Evolutionary conservation across 2,113 vertebrate genomes (phyloP), one percentile per base, ranked within the genome.

Genomic region (Hyperoodon ampullatus): DNA sequence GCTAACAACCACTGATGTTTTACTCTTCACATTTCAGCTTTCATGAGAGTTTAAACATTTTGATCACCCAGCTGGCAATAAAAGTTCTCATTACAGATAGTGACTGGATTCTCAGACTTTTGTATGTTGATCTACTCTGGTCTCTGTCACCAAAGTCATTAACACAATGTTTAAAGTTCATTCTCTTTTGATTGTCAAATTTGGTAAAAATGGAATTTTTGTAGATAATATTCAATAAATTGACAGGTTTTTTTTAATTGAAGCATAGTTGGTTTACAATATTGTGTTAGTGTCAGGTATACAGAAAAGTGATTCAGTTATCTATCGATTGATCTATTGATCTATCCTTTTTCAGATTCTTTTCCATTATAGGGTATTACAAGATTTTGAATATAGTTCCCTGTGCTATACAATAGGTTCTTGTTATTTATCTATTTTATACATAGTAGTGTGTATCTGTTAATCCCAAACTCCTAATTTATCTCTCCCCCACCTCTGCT

Each of bases 1-100:
- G 61, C 95, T 98, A 98, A 98, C 95, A 97, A 96, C 96, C 80
- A 95, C 97, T 97, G 96, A 97, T 98, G 98, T 97, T 98, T 98
- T 97, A 96, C 88, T 97, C 98, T 97, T 90, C 93, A 97, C 88
- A 94, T 98, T 96, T 97, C 93, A 89, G 93, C 96, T 98, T 97
- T 98, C 96, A 97, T 83, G 97, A 97, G 75, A 75, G 84, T 97
- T 97, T 98, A 97, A 98, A 97, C 90, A 97, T 97, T 98, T 98
- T 97, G 50, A 94, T 98, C 97, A 98, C 97, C 39, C 93, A 97
- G 96, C 92, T 98, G 97, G 97, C 97, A 97, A 96, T 98, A 98
- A 97, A 91, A 94, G 58, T 96, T 98, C 93, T 98, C 96, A 96
- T 98, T 98, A 97, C 33, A 96, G 70, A 83, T 93, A 98, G 90